Evolutionary conservation across 2,797 vertebrate species (phyloP), one percentile per base, ranked within the genome.

Genomic region (Orestias chungarensis): DNA sequence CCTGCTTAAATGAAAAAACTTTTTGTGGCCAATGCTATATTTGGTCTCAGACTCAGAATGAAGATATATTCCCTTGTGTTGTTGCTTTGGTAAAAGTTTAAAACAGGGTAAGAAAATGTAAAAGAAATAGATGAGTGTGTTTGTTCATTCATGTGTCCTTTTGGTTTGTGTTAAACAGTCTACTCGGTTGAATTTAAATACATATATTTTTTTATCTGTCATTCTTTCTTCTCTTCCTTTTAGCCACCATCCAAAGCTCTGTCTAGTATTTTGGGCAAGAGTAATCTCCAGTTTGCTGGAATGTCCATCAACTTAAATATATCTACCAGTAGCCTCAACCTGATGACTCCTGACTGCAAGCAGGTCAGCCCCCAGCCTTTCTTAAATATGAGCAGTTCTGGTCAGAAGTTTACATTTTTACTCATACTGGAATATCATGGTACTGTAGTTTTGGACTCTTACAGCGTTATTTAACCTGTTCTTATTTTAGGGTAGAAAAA

Each of bases 221-320:
- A 47, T 8, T 42, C n/a, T 33, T 23, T 74, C n/a, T n/a, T 73
- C 17, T 72, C 33, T 3, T 64, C 31, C n/a, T 82, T 74, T 76
- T 91, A 99, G 97, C 95, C 96, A 78, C 95, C 97, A 0, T 99
- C 95, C 78, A 99, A 99, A 95, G 93, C 93, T 86, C 93, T 99
- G 77, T 99, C 96, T 82, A 97, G 87, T 81, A 96, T 99, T 88
- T 86, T 99, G 83, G 98, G 98, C 46, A 99, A 99, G 92, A 98
- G 96, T 90, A 99, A 99, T 89, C 95, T 99, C 66, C 98, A 99
- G 93, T 99, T 99, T 83, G 96, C 98, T 33, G 97, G 97, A 64
- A 98, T 97, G 97, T 97, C 92, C 84, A 98, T 99, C 93, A 98
- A 96, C 79, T 91, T 99, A 80, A 99, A 98, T 89, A 96, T 99